Evolutionary conservation across 2,888 invertebrate genomes (phyloP).

Genomic region (Acheta domesticus): DNA sequence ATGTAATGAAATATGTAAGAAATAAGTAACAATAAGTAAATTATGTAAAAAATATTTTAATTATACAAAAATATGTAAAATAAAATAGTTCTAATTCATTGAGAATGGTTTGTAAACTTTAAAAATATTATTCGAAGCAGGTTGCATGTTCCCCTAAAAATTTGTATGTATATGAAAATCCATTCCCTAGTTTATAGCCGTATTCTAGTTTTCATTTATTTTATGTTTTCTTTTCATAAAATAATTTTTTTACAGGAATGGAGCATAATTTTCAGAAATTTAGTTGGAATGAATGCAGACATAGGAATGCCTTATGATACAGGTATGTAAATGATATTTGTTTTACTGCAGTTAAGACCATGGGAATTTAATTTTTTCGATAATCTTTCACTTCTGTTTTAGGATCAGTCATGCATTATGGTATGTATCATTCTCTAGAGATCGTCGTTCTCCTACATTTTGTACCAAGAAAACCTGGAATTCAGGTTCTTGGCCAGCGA

Average conservation of each 20-base stretch:
- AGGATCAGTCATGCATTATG: constrained; percentile 47
- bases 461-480: constrained; percentile 41
- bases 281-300: constrained; percentile 32
- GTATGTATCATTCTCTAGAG: constrained; percentile 44
- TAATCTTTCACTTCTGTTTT: neutral
- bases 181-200: too few species aligned
- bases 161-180: too few species aligned
- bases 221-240: too few species aligned
- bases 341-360: neutral
- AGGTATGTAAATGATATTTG: constrained; percentile 26
- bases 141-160: too few species aligned
- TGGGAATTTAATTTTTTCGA: neutral
- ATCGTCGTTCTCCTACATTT: constrained; percentile 44
- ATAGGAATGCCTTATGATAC: constrained; percentile 36
- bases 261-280: constrained; percentile 36
- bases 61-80: too few species aligned
- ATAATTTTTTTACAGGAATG: constrained; percentile 26
- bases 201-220: too few species aligned
- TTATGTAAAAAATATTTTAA: too few species aligned
- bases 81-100: too few species aligned
- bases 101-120: too few species aligned
- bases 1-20: too few species aligned
- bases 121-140: too few species aligned
- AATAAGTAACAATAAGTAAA: too few species aligned
- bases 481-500: constrained; percentile 44